These are phyloP conservation scores for Idaea straminata DNA, from an alignment of 2,888 invertebrate genomes.

Conservation along the genomic window DNA sequence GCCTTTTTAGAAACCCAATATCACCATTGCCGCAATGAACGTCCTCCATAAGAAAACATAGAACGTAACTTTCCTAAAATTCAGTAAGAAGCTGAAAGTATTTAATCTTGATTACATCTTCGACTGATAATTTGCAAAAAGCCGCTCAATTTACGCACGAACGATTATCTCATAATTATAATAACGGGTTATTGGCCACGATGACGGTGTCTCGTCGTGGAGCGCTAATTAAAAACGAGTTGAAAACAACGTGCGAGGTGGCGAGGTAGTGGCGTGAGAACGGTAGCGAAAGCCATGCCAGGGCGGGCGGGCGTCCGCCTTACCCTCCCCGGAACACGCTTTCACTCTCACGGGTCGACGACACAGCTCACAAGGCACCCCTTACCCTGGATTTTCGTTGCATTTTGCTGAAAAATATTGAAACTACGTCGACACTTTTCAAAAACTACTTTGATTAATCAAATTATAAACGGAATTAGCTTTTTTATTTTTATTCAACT, in stretches of 20 bases:
- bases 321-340: constrained; percentile 73
- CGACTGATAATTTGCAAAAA: constrained; percentile 27
- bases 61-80: background rate
- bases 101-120: constrained; percentile 22
- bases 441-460: background rate
- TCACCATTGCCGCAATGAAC: background rate
- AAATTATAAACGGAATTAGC: background rate
- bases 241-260: constrained; percentile 58
- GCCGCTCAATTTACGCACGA: constrained; percentile 34
- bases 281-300: constrained; percentile 73
- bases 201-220: constrained; percentile 24
- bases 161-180: constrained; percentile 15
- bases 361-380: constrained; percentile 64
- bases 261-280: constrained; percentile 67
- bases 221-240: constrained; percentile 53
- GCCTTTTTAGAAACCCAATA: background rate
- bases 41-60: background rate
- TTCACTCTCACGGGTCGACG: constrained; percentile 78
- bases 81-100: background rate
- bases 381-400: constrained; percentile 59
- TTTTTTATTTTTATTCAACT: background rate
- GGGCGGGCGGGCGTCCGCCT: constrained; percentile 59
- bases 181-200: constrained; percentile 4
- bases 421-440: constrained; percentile 7
- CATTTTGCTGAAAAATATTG: constrained; percentile 18